These are phyloP conservation scores for Sigmodon hispidus DNA, from an alignment of 2,113 vertebrate species.

Conservation along the genomic window DNA sequence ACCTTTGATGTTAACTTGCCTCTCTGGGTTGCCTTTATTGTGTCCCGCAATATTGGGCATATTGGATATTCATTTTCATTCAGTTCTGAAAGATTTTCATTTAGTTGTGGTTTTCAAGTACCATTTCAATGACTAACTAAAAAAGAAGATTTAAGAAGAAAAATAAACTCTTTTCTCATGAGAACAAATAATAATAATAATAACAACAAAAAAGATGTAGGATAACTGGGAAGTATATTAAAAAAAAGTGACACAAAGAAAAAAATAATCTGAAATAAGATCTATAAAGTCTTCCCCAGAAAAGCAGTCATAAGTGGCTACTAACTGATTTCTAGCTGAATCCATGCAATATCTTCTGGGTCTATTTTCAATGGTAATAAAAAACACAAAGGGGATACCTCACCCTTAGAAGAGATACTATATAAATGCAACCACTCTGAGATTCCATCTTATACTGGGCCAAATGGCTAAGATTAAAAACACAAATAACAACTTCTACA, in stretches of 20 bases:
- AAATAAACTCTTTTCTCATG: neutral
- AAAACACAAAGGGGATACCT: rapidly evolving
- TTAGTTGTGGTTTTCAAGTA: neutral
- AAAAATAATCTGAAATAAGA: neutral
- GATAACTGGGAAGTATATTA: neutral
- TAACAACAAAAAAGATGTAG: neutral
- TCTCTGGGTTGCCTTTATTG: no score
- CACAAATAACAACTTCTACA: no score
- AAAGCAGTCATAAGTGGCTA: neutral
- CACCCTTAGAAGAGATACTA: neutral
- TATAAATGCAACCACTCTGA: no score
- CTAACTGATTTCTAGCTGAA: neutral
- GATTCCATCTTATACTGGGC: no score
- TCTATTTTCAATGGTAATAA: neutral
- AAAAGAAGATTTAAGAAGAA: neutral
- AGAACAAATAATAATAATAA: no score
- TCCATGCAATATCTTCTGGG: neutral
- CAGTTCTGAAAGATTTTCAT: no score
- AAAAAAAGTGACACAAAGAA: neutral
- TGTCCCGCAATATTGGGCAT: no score
- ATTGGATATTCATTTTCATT: no score
- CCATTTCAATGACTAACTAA: neutral
- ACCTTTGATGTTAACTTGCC: no score
- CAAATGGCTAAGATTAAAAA: no score
- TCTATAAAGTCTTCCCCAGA: neutral